Base-by-base conservation (phyloP, 2,797 vertebrate genomes). In the Oreonectes daqikongensis region DNA sequence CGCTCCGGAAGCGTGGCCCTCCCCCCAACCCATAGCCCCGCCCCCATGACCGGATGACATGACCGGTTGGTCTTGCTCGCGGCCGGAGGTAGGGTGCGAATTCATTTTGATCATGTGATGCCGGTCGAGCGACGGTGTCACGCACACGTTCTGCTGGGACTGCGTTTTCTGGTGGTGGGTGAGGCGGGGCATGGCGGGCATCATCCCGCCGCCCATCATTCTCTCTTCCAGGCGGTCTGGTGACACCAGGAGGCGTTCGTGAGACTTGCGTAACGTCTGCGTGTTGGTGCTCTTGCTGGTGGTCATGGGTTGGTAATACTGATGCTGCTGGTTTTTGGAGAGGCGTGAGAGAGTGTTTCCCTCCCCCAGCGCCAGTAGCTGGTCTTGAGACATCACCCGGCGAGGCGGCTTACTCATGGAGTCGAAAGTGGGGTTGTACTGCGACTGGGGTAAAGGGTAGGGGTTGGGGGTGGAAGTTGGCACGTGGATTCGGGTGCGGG, bases 81-180 rank as follows among this genome's bases (percentile, higher is more conserved):
- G 89, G 69, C 91, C 93, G 18, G 92, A 86, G 24, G 87, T 85
- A 11, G 94, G 94, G 86, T 95, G 94, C 50, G 94, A 95, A 92
- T 95, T 95, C 94, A 94, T 95, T 90, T 95, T 95, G 84, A 94
- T 93, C 91, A 94, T 94, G 87, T 95, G 95, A 84, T 94, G 94
- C 70, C 94, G 95, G 73, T 96, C 95, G 72, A 88, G 90, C 81
- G 89, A 94, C 8, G 93, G 94, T 15, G 93, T 95, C 82, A 46
- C 93, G 50, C 86, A 93, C 85, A 94, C 93, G 82, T 91, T 96
- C 91, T 94, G 94, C 88, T 88, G 95, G 5, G 94, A 95, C 88
- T 94, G 90, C 65, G 94, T 88, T 87, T 95, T 95, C 87, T 95
- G 93, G 81, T 93, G 92, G 83, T 91, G 90, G 81, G 88, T 89